These are phyloP conservation scores for Tychaedon coryphoeus DNA, from an alignment of 2,113 vertebrate genomes.

Conservation along the genomic window DNA sequence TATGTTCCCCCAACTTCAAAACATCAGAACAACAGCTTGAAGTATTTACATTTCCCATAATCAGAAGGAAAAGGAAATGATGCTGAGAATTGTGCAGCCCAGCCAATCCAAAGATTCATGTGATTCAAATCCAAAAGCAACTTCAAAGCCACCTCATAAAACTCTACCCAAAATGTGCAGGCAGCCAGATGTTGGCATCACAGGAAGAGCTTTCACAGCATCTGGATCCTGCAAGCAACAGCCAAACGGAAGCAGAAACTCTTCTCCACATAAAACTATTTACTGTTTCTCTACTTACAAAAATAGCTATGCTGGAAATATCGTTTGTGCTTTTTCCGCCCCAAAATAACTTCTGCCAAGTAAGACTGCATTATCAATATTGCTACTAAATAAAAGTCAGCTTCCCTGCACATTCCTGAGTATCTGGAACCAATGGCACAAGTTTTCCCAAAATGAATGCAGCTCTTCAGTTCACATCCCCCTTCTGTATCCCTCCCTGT, in stretches of 20 bases:
- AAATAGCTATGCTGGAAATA: not conserved
- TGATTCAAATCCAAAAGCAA: constrained; percentile 29
- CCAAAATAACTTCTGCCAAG: not conserved
- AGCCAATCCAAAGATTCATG: not conserved
- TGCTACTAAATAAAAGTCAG: not conserved
- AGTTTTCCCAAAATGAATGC: not conserved
- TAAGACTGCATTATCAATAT: not conserved
- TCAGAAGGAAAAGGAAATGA: constrained; percentile 33
- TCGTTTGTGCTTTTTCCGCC: rapidly evolving
- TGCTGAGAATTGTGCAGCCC: not conserved
- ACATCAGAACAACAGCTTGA: constrained; percentile 32
- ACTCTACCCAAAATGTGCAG: not conserved
- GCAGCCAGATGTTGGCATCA: constrained; percentile 30
- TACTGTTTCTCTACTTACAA: not conserved
- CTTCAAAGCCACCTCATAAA: constrained; percentile 60
- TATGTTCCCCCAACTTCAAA: not conserved
- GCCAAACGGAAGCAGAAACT: constrained; percentile 11
- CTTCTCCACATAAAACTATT: not conserved
- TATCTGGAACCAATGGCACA: not conserved
- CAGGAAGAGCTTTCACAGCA: constrained; percentile 9
- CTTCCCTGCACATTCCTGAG: not conserved
- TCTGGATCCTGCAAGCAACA: not conserved
- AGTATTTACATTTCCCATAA: constrained; percentile 33
- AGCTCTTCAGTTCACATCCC: not conserved
- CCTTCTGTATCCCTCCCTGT: rapidly evolving